Evolutionary conservation across 2,113 vertebrate genomes (phyloP).

Genomic region (Eptatretus burgeri): DNA sequence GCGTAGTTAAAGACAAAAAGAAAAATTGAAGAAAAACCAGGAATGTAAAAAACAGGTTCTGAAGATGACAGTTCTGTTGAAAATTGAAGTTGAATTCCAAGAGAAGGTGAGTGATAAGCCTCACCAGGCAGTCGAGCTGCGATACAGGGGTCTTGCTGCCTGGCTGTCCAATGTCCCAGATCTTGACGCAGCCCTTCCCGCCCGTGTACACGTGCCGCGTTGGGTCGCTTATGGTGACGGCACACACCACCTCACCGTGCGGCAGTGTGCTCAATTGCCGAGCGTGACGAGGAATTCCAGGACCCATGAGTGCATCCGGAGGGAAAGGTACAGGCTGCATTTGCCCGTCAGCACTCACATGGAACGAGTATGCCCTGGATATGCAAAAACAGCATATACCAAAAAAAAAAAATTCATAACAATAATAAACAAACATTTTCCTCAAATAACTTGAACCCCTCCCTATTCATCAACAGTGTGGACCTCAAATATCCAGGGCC

Average conservation of each 20-base stretch:
- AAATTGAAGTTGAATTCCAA: too few species aligned
- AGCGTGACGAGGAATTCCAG: conserved; percentile 35
- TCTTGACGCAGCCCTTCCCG: conserved; percentile 37
- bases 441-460: not conserved
- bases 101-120: conserved; percentile 7
- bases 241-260: conserved; percentile 37
- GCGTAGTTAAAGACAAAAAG: conserved; percentile 16
- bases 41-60: not conserved
- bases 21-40: conserved; percentile 7
- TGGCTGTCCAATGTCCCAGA: conserved; percentile 41
- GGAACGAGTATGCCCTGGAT: conserved; percentile 33
- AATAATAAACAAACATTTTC: not conserved
- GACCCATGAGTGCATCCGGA: conserved; percentile 36
- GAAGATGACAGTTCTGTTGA: too few species aligned
- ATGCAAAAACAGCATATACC: conserved; percentile 7
- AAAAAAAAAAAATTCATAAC: conserved; percentile 4
- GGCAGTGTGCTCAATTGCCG: conserved; percentile 40
- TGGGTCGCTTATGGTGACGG: conserved; percentile 41
- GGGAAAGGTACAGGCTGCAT: conserved; percentile 43
- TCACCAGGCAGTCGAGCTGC: conserved; percentile 39
- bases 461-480: not conserved
- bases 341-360: conserved; percentile 36
- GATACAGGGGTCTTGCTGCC: conserved; percentile 44
- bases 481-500: not conserved
- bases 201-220: conserved; percentile 34